Evolutionary conservation across 1,140 invertebrate genomes (phyloP).

Genomic region (Venustaconcha ellipsiformis): DNA sequence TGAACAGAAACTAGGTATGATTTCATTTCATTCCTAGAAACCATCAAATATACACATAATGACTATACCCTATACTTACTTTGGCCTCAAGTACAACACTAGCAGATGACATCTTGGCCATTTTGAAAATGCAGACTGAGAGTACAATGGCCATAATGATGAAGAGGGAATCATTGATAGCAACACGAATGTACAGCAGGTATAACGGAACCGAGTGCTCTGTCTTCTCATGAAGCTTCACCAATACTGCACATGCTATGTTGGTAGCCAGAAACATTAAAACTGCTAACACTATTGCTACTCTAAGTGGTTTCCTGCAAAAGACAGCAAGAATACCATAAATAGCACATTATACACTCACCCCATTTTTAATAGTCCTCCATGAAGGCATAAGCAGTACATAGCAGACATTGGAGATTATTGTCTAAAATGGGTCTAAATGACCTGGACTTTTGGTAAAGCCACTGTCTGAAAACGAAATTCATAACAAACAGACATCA

Average conservation of each 20-base stretch:
- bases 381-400: too few relatives aligned
- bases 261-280: constrained; percentile 64
- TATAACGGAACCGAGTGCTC: constrained; percentile 40
- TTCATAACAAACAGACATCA: too few relatives aligned
- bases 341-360: too few relatives aligned
- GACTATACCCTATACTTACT: constrained; percentile 46
- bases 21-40: not conserved
- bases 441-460: too few relatives aligned
- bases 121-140: constrained; percentile 63
- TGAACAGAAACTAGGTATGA: not conserved
- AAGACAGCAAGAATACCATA: constrained; percentile 3
- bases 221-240: constrained; percentile 34
- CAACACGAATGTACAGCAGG: constrained; percentile 55
- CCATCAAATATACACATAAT: constrained; percentile 2
- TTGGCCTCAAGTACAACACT: constrained; percentile 65
- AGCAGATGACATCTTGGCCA: constrained; percentile 62
- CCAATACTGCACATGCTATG: constrained; percentile 55
- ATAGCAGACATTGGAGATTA: too few relatives aligned
- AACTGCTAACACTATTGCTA: constrained; percentile 48
- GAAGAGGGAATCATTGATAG: constrained; percentile 66
- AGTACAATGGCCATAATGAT: constrained; percentile 60
- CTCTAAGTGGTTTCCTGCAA: constrained; percentile 48
- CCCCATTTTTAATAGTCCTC: too few relatives aligned
- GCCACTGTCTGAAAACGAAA: too few relatives aligned
- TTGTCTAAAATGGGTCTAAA: too few relatives aligned